These are phyloP conservation scores for Leptosomus discolor DNA, from an alignment of 2,113 vertebrate genomes.

Conservation along the genomic window DNA sequence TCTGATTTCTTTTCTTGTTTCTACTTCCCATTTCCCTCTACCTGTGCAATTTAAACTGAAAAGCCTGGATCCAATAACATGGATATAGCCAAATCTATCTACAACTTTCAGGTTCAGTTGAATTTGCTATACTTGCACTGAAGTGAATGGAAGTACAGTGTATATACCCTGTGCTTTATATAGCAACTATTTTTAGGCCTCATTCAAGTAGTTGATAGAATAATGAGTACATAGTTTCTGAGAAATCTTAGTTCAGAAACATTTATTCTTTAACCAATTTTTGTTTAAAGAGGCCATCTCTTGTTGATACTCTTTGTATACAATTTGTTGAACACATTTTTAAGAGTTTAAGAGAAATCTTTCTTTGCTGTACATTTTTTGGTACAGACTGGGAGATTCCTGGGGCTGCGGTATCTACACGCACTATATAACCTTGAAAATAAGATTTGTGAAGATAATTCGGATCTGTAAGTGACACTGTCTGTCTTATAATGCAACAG, in stretches of 20 bases:
- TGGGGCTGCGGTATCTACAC: not conserved
- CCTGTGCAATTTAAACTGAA: not conserved
- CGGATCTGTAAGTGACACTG: not conserved
- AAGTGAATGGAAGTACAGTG: not conserved
- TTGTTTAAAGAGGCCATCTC: not conserved
- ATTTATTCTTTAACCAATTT: not conserved
- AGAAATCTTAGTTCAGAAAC: not conserved
- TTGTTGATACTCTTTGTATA: not conserved
- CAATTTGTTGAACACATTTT: not conserved
- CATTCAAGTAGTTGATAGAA: not conserved
- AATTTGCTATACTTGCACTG: not conserved
- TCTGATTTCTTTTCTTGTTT: not conserved
- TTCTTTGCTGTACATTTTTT: not conserved
- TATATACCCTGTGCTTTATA: not conserved
- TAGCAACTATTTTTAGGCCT: not conserved
- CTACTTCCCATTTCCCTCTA: not conserved
- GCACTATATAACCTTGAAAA: not conserved
- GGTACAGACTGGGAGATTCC: not conserved
- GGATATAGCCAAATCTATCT: not conserved
- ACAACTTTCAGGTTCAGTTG: not conserved
- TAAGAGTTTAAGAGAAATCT: not conserved
- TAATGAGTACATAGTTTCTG: not conserved
- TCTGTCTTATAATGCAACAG: not conserved
- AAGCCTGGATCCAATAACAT: not conserved
- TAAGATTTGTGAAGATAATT: not conserved